Base-by-base conservation (phyloP, 2,888 invertebrate species). In the Deilephila porcellus region DNA sequence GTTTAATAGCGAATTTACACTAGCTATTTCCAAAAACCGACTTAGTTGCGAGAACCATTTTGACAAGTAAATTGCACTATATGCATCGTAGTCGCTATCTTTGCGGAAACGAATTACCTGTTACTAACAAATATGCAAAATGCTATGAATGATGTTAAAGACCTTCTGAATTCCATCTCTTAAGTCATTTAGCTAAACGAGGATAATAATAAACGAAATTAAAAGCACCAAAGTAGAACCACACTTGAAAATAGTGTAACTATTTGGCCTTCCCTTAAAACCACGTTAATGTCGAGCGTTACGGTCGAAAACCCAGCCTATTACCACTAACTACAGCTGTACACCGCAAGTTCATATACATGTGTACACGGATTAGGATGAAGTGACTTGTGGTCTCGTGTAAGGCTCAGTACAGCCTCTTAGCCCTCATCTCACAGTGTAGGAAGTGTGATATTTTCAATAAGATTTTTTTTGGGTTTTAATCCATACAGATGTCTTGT, bases 241-340 rank as follows among this genome's bases (percentile, higher is more conserved):
- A 56, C 56, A 56, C 56, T 56, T 56, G 45, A 56, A 56, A 56
- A 56, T 56, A 56, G 56, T 56, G 56, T 56, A 56, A 56, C 56
- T 56, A 56, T 56, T 56, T 56, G 56, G 56, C 19, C 56, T 56
- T 56, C 56, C 56, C 56, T 56, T 56, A 56, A 56, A 56, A 56
- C 56, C 56, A n/a, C 56, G 56, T 56, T 56, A 56, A 56, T 56
- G 56, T 56, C 19, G 56, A 56, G 56, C n/a, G 56, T n/a, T 56
- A 56, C 56, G 56, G 56, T 56, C 56, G 56, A 56, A n/a, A 56
- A n/a, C 56, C 56, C 56, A 56, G 56, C 56, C 56, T 56, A 56
- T 56, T 56, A 56, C 56, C 56, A 56, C 56, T 56, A 56, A 56
- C 56, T 56, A 56, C 56, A 56, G n/a, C n/a, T n/a, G 56, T 56